Percentiles rank a stretch among this genome's conserved stretches.
Conservation (phyloP, 2,113 vertebrate species). For the Salvelinus alpinus region DNA sequence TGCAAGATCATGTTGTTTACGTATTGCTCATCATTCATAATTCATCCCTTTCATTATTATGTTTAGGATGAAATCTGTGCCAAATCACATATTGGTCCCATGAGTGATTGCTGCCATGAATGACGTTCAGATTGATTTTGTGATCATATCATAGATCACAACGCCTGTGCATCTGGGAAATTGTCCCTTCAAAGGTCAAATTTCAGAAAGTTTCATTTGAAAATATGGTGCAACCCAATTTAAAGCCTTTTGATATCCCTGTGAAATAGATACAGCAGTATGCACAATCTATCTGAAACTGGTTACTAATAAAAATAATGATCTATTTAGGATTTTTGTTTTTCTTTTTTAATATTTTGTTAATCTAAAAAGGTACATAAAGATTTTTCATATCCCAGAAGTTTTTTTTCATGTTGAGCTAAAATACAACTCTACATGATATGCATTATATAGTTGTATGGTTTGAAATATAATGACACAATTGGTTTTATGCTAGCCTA, state of each 20-base stretch:
- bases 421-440: conserved; percentile 8
- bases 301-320: conserved; percentile 1
- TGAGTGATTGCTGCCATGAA: neutral
- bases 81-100: conserved; percentile 49
- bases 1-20: conserved; percentile 66
- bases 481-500: too few relatives aligned
- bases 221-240: neutral
- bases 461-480: conserved; percentile 53
- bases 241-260: neutral
- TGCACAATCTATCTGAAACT: neutral
- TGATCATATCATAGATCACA: too few relatives aligned
- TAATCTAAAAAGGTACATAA: conserved; percentile 16
- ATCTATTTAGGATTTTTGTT: conserved; percentile 14
- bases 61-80: conserved; percentile 59
- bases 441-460: conserved; percentile 32
- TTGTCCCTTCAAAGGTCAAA: neutral
- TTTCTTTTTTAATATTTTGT: conserved; percentile 18
- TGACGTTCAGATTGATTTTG: neutral
- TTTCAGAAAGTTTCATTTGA: neutral
- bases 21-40: conserved; percentile 31
- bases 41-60: conserved; percentile 54
- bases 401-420: conserved; percentile 28
- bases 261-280: neutral
- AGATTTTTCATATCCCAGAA: conserved; percentile 38
- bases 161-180: neutral